A percentile compares a stretch with the other conserved stretches of the same genome.
Evolutionary conservation across 2,797 vertebrate species (phyloP).

Genomic region (Sebastes nivosus): DNA sequence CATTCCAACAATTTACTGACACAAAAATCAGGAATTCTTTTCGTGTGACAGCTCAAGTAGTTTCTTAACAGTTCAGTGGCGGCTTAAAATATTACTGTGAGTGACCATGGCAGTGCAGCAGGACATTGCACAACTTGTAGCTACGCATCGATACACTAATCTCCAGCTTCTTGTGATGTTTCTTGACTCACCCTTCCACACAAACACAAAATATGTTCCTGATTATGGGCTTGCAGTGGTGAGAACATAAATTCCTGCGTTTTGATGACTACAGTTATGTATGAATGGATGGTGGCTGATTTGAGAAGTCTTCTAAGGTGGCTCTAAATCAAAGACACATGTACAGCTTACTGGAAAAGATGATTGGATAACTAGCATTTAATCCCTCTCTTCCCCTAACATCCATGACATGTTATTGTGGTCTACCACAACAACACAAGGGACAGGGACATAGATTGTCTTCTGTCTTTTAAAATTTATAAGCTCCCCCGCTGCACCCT

Average conservation of each 20-base stretch:
- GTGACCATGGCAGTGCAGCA: neutral
- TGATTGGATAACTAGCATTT: neutral
- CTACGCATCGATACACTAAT: neutral
- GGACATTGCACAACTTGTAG: neutral
- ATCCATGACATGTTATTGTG: neutral
- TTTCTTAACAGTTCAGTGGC: neutral
- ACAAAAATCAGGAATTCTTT: neutral
- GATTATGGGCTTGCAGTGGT: neutral
- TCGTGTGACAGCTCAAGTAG: neutral
- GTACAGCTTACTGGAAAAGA: neutral
- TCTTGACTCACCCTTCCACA: no score
- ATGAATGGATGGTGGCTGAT: neutral
- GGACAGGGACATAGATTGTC: neutral
- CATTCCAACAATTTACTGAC: neutral
- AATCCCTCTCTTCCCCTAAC: neutral
- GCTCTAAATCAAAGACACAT: conserved; percentile 1
- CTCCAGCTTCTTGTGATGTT: neutral
- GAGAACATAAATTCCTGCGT: neutral
- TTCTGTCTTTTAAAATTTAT: neutral
- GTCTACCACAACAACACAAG: neutral
- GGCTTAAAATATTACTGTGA: neutral
- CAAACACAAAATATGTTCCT: neutral
- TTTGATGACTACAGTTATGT: neutral
- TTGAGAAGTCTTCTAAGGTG: neutral
- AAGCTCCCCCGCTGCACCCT: no score